Conservation (phyloP, 2,797 vertebrate genomes). For the Orientallactaga sibirica region DNA sequence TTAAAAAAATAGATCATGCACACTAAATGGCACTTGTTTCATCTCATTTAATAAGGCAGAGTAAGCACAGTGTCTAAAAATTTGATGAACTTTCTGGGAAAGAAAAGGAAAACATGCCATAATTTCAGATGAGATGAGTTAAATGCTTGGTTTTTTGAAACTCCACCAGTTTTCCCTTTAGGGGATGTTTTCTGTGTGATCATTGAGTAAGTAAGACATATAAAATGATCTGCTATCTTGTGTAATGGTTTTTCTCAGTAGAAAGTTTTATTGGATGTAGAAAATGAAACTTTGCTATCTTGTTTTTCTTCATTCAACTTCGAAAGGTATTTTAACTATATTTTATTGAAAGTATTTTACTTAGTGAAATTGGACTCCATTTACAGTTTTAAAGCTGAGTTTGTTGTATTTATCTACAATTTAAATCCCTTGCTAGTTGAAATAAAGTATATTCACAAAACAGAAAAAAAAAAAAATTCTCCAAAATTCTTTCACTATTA, state of each 20-base stretch:
- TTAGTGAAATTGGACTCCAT: background rate
- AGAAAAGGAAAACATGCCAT: constrained; percentile 51
- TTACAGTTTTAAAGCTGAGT: constrained; percentile 6
- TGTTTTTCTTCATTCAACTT: constrained; percentile 24
- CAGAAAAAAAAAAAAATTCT: background rate
- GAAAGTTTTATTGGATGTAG: constrained; percentile 46
- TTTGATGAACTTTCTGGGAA: constrained; percentile 73
- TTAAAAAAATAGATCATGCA: constrained; percentile 72
- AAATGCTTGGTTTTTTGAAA: constrained; percentile 66
- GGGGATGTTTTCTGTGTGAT: constrained; percentile 47
- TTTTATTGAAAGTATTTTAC: background rate
- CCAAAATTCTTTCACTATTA: background rate
- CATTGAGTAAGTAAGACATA: constrained; percentile 40
- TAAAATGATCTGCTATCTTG: constrained; percentile 45
- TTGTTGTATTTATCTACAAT: background rate
- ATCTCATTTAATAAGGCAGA: constrained; percentile 73
- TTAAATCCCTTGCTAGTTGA: background rate
- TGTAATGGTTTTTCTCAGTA: constrained; percentile 48
- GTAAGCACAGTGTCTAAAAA: constrained; percentile 69
- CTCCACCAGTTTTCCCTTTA: constrained; percentile 61
- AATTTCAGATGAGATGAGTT: constrained; percentile 71
- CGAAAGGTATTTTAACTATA: constrained; percentile 44
- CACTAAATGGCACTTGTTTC: constrained; percentile 66
- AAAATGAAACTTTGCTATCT: background rate
- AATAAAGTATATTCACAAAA: background rate